Base-by-base conservation (phyloP, 2,797 vertebrate genomes). In the Megaceryle alcyon region DNA sequence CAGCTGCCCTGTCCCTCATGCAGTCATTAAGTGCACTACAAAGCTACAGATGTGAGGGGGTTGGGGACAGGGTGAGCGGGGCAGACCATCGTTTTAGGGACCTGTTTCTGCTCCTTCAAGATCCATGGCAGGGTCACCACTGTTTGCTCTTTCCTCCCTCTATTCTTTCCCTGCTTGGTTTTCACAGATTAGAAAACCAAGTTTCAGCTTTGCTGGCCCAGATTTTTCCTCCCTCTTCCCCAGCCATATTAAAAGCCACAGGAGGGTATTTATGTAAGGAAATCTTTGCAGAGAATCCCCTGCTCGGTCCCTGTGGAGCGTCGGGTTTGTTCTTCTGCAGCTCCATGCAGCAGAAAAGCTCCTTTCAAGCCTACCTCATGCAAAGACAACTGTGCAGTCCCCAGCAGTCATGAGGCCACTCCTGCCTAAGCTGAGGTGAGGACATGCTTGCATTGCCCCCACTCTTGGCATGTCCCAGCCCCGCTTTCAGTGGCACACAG, bases 101-200 rank as follows among this genome's bases (percentile, higher is more conserved):
- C 56, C 31, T 49, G 46, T n/a, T 80, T 48, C 49, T 72, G 54
- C 53, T 95, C 61, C 63, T 68, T 78, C 65, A 33, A 57, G 79
- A 51, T 31, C 19, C 44, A 5, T 0, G 0, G 35, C 0, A 0
- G 59, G 60, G 60, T 78, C 80, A 78, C 51, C 48, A 12, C 51
- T 43, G 20, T 31, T 90, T 44, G 64, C 39, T 82, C 68, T 87
- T 77, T 68, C 75, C 37, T 90, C 61, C 22, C 28, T 88, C 65
- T 56, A 2, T 53, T 73, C 43, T 77, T 82, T 65, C 39, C 57
- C 33, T 72, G 61, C 68, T 75, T 82, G 37, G 26, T 89, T 92
- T 88, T 68, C 44, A 61, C 60, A 78, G 68, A 73, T 64, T 64
- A 86, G 35, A 92, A 90, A 85, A 51, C 1, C 53, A 53, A 33